Conservation (phyloP, 2,888 invertebrate species). For the Ophioninae sp. region DNA sequence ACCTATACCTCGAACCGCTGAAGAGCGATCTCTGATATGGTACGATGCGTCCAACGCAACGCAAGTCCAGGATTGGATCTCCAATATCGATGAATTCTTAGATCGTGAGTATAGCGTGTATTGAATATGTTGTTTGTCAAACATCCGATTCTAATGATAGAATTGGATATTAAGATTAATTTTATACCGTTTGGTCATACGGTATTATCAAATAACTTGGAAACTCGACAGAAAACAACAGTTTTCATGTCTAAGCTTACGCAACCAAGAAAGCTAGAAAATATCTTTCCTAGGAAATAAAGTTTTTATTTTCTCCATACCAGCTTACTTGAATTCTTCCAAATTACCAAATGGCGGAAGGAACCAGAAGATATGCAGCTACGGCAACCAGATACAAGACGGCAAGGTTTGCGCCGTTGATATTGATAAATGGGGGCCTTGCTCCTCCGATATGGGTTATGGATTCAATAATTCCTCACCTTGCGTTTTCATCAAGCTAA, state of each 20-base stretch:
- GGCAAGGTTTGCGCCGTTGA: slow-evolving; percentile 84
- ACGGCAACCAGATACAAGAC: slow-evolving; percentile 79
- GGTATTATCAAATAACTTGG: no score
- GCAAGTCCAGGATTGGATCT: slow-evolving; percentile 83
- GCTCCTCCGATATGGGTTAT: slow-evolving; percentile 83
- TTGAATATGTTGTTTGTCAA: no score
- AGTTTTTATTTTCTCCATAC: slow-evolving; percentile 49
- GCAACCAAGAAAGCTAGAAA: no score
- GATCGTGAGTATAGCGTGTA: slow-evolving; percentile 81
- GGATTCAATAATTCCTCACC: slow-evolving; percentile 90
- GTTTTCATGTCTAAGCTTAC: no score
- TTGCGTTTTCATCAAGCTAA: slow-evolving; percentile 92
- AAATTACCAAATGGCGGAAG: slow-evolving; percentile 80
- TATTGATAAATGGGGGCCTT: slow-evolving; percentile 81
- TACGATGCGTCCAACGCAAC: slow-evolving; percentile 83
- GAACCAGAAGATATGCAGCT: slow-evolving; percentile 83
- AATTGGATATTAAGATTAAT: no score
- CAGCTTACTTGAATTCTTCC: slow-evolving; percentile 80
- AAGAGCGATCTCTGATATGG: slow-evolving; percentile 85
- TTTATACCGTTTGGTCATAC: no score
- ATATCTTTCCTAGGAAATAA: neutral
- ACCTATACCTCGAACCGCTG: slow-evolving; percentile 83
- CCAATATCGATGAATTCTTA: slow-evolving; percentile 83
- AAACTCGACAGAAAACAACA: no score
- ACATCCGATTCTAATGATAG: no score